phyloP scores from a whole-genome alignment of 2,113 vertebrate species.

The Salminus brasiliensis region DNA sequence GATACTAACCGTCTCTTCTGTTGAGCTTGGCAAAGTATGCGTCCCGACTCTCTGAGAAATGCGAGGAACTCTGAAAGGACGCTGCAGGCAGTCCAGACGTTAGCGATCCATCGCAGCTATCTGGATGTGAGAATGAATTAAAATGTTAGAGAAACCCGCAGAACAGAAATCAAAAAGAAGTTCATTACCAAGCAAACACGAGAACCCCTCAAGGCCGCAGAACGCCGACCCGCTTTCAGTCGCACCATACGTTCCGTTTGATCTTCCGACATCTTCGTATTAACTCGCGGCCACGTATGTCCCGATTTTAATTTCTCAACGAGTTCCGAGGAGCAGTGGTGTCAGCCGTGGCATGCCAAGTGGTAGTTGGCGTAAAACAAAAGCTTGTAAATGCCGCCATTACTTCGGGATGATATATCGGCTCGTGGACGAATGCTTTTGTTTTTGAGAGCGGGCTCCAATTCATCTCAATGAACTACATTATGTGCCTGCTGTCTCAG shows the following conservation, averaged over 20 bases:
- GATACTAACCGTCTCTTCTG: constrained; percentile 86
- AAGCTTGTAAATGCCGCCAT: not conserved
- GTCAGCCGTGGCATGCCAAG: not conserved
- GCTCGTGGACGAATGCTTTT: not conserved
- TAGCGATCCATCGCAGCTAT: constrained; percentile 88
- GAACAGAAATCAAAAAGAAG: not conserved
- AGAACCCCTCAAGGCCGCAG: not conserved
- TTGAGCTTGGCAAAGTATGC: constrained; percentile 90
- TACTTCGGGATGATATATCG: not conserved
- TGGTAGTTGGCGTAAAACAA: not conserved
- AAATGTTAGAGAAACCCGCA: constrained; percentile 15
- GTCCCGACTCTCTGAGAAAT: constrained; percentile 84
- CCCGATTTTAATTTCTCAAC: not conserved
- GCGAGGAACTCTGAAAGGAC: constrained; percentile 90
- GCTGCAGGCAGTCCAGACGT: constrained; percentile 80
- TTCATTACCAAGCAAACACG: not conserved
- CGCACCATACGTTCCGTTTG: constrained; percentile 3
- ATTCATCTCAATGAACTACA: not conserved
- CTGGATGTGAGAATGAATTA: constrained; percentile 70
- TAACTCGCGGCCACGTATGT: not conserved
- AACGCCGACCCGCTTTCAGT: not conserved
- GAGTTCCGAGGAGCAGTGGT: not conserved
- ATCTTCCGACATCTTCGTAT: not conserved
- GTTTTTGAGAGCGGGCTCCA: not conserved
- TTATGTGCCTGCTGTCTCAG: not conserved